These are phyloP conservation scores for Apeltes quadracus DNA, from an alignment of 2,113 vertebrate species.

Conservation along the genomic window DNA sequence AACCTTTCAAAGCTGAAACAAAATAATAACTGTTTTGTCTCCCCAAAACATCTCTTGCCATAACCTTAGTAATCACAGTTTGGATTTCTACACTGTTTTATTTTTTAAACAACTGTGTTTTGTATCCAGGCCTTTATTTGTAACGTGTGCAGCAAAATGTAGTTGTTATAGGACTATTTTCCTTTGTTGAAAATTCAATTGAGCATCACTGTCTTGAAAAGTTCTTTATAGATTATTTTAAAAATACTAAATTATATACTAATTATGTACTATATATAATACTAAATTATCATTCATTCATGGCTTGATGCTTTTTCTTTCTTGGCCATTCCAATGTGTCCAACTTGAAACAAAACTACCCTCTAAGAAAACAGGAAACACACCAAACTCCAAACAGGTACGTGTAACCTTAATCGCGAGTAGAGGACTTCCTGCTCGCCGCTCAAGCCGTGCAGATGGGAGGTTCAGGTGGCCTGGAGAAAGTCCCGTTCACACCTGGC, in stretches of 20 bases:
- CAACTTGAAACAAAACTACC: neutral
- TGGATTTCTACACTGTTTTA: neutral
- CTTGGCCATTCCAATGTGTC: neutral
- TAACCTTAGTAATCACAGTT: slow-evolving; percentile 31
- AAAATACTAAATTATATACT: neutral
- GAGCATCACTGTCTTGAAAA: neutral
- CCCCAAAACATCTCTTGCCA: slow-evolving; percentile 27
- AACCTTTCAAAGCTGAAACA: slow-evolving; percentile 41
- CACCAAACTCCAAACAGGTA: neutral
- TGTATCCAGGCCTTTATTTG: neutral
- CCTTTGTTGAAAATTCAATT: neutral
- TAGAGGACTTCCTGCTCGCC: neutral
- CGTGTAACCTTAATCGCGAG: too few relatives aligned
- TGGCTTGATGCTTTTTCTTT: neutral
- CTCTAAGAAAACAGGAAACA: slow-evolving; percentile 2
- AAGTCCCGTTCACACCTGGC: slow-evolving; percentile 62
- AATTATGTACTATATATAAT: too few relatives aligned
- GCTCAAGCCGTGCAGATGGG: slow-evolving; percentile 4
- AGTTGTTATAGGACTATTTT: neutral
- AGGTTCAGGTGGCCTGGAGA: slow-evolving; percentile 35
- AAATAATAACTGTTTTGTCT: slow-evolving; percentile 53
- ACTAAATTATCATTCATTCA: neutral
- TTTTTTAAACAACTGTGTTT: neutral
- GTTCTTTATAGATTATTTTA: neutral
- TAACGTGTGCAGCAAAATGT: neutral